Evolutionary conservation across 2,113 vertebrate genomes (phyloP).

Genomic region (Mesoclemmys tuberculata): DNA sequence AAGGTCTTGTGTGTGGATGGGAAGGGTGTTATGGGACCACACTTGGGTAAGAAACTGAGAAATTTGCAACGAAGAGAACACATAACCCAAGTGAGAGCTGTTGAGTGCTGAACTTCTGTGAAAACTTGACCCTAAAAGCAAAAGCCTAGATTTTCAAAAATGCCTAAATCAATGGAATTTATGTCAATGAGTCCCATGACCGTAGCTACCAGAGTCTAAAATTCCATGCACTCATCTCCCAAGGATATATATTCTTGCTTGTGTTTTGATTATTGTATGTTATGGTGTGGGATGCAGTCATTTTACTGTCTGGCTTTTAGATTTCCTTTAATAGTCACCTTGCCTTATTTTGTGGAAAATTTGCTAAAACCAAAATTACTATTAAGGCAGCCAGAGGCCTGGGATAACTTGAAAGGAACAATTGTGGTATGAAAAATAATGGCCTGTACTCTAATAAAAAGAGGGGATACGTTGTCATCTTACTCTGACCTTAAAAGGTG

Average conservation of each 20-base stretch:
- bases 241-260: neutral
- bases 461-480: neutral
- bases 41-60: neutral
- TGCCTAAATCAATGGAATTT: slow-evolving; percentile 16
- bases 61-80: neutral
- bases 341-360: neutral
- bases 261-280: neutral
- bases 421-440: neutral
- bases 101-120: neutral
- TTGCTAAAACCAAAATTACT: neutral
- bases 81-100: neutral
- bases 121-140: slow-evolving; percentile 10
- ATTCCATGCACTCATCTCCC: neutral
- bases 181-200: neutral
- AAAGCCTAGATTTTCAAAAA: neutral
- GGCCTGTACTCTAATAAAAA: neutral
- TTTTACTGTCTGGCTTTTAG: neutral
- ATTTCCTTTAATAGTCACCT: neutral
- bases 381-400: neutral
- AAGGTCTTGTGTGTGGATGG: neutral
- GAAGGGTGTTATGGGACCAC: neutral
- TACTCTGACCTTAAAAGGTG: neutral
- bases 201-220: slow-evolving; percentile 19
- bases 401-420: neutral
- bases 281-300: neutral